These are phyloP conservation scores for Okapia johnstoni DNA, from an alignment of 2,113 vertebrate genomes.

Conservation along the genomic window DNA sequence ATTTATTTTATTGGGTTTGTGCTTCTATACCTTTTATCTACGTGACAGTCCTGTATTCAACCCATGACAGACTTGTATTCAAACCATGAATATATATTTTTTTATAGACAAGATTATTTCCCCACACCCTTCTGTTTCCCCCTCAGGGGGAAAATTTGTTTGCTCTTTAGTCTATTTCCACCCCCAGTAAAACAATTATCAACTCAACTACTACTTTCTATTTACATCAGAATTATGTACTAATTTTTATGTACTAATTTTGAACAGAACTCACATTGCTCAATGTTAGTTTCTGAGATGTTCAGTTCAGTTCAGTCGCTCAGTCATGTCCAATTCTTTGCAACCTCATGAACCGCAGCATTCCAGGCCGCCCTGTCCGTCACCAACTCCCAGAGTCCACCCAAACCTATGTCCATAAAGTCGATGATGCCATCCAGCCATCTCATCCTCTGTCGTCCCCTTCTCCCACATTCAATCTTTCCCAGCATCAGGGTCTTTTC, in stretches of 20 bases:
- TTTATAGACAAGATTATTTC: not conserved
- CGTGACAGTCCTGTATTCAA: not conserved
- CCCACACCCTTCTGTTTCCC: not conserved
- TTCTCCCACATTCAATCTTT: too few relatives aligned
- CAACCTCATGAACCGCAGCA: too few relatives aligned
- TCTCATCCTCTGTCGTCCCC: too few relatives aligned
- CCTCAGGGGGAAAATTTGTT: not conserved
- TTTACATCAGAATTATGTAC: not conserved
- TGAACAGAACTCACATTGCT: not conserved
- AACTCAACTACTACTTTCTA: not conserved
- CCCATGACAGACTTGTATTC: not conserved
- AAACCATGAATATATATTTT: not conserved
- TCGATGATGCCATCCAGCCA: too few relatives aligned
- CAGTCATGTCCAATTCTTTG: too few relatives aligned
- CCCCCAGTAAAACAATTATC: not conserved
- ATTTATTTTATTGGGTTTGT: not conserved
- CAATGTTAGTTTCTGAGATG: not conserved
- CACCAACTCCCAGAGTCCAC: too few relatives aligned
- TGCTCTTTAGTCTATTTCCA: not conserved
- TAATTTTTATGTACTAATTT: not conserved
- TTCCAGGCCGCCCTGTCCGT: too few relatives aligned
- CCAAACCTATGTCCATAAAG: too few relatives aligned
- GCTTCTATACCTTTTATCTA: not conserved
- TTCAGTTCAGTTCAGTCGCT: too few relatives aligned
- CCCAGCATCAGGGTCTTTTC: too few relatives aligned